Conservation (phyloP, 1,140 invertebrate genomes). For the Pogonognathellus flavescens region DNA sequence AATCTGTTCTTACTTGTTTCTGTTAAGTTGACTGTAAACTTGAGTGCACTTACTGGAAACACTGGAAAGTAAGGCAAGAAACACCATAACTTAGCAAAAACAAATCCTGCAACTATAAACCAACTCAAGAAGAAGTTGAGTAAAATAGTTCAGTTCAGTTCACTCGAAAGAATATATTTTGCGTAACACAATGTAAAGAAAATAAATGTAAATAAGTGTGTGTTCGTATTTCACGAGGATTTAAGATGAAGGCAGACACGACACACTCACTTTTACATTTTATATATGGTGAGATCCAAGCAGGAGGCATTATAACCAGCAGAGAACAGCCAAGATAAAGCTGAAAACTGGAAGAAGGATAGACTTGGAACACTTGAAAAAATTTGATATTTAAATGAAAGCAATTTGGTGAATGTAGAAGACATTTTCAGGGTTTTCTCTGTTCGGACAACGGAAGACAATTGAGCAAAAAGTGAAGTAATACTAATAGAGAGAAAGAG, state of each 20-base stretch:
- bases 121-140: background rate
- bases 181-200: constrained; percentile 10
- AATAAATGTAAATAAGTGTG: constrained; percentile 24
- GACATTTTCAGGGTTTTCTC: constrained; percentile 37
- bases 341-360: background rate
- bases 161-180: constrained; percentile 6
- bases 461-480: constrained; percentile 46
- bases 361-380: constrained; percentile 24
- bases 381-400: constrained; percentile 50
- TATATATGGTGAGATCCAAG: background rate
- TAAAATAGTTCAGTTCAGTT: background rate
- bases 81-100: background rate
- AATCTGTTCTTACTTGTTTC: too few relatives aligned
- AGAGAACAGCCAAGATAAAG: background rate
- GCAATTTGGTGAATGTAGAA: constrained; percentile 44
- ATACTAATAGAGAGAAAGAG: constrained; percentile 46
- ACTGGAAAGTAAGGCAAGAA: background rate
- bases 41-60: background rate
- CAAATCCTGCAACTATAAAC: background rate
- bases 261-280: too few relatives aligned
- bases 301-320: background rate
- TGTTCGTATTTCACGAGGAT: background rate
- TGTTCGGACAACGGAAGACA: constrained; percentile 41
- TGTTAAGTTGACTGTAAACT: background rate
- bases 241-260: background rate